Evolutionary conservation across 2,888 invertebrate genomes (phyloP).

Genomic region (Tachystola acroxantha): DNA sequence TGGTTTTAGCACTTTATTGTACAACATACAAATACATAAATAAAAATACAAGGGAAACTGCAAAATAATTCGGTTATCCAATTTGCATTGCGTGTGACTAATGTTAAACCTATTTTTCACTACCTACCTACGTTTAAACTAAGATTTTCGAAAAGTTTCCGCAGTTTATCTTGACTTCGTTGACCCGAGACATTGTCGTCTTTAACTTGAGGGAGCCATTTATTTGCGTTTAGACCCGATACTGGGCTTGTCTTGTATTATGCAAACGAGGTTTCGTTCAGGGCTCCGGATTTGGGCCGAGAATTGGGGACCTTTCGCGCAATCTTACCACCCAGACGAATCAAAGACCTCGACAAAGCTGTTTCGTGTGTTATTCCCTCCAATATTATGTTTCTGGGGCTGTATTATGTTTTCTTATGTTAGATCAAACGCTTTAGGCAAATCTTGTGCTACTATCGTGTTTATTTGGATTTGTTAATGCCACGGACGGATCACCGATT

Average conservation of each 20-base stretch:
- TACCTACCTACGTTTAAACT: no score
- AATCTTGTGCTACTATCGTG: no score
- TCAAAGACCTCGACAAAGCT: constrained; percentile 36
- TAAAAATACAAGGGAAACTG: no score
- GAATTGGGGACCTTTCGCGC: constrained; percentile 29
- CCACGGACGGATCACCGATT: no score
- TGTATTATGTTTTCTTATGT: neutral
- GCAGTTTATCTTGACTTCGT: constrained; percentile 52
- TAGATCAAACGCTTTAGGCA: neutral
- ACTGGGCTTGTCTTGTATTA: constrained; percentile 59
- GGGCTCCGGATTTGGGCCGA: constrained; percentile 28
- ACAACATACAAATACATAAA: no score
- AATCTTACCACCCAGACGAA: constrained; percentile 36
- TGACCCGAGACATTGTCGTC: constrained; percentile 66
- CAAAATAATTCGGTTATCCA: no score
- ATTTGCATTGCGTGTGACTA: no score
- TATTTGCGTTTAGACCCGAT: constrained; percentile 63
- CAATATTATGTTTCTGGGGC: constrained; percentile 17
- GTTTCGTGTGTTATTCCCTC: constrained; percentile 29
- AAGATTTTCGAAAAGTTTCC: no score
- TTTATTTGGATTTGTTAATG: no score
- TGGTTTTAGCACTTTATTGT: no score
- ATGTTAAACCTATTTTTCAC: no score
- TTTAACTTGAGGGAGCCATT: constrained; percentile 62
- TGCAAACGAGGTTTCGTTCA: constrained; percentile 60